phyloP scores from a whole-genome alignment of 2,797 vertebrate species.

The Pterois miles region DNA sequence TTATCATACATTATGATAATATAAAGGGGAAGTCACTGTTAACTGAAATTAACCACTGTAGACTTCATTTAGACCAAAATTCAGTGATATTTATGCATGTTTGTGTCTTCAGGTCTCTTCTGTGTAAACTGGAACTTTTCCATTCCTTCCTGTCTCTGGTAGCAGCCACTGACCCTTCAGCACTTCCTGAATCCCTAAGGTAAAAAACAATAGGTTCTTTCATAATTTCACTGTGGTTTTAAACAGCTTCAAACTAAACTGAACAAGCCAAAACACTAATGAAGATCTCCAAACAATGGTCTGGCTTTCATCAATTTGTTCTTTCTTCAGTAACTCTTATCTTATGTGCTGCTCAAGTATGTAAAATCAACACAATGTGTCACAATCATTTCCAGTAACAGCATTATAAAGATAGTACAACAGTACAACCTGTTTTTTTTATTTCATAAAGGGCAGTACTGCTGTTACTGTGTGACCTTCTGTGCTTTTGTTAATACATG shows the following conservation, averaged over 20 bases:
- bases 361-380: background rate
- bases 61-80: background rate
- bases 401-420: background rate
- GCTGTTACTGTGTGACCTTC: background rate
- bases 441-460: background rate
- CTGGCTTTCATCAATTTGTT: constrained; percentile 4
- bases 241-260: background rate
- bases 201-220: constrained; percentile 62
- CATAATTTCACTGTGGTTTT: background rate
- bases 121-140: constrained; percentile 95
- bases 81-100: background rate
- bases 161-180: constrained; percentile 76
- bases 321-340: background rate
- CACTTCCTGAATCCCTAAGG: constrained; percentile 89
- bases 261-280: background rate
- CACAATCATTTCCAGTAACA: background rate
- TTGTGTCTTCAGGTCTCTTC: constrained; percentile 84
- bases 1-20: background rate
- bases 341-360: background rate
- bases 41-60: too few relatives aligned
- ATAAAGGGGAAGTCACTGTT: background rate
- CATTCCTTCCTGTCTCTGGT: constrained; percentile 87
- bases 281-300: background rate
- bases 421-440: background rate
- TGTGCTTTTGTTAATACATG: background rate